Base-by-base conservation (phyloP, 2,888 invertebrate genomes). In the Limenitis arthemis region DNA sequence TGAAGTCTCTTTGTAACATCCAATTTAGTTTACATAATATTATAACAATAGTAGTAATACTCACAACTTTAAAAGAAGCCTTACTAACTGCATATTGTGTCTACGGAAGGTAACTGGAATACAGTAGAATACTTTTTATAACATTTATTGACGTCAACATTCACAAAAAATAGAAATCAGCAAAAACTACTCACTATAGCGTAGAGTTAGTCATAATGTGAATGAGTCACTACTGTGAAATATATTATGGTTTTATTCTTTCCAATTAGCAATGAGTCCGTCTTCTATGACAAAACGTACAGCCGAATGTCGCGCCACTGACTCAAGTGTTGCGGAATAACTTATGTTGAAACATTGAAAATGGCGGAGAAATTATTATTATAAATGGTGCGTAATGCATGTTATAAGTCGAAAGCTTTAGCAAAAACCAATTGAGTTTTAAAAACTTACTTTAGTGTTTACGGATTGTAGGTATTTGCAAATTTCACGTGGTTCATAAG, bases 221-320 rank as follows among this genome's bases (percentile, higher is more conserved):
- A 60, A 64, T 73, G 75, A 77, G 66, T 79, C 75, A 79, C 66
- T 61, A 64, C 59, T 42, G 47, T 63, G 56, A 62, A 59, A 61
- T 61, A 53, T 62, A 47, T 44, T 39, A 42, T 53, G 43, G 37
- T 31, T 30, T 46, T 39, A 31, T 37, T 12, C 53, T 42, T 54
- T 54, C 56, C 57, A 58, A 55, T 59, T 55, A 53, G 55, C 54
- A 47, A 56, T 51, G 52, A 57, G 53, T 54, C 42, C 49, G 54
- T 56, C 47, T 56, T 54, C 53, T 54, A 56, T 67, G 72, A 72
- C 69, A 68, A 72, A 74, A 71, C 69, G 72, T 69, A 67, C 64
- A 67, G 71, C 65, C 71, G 72, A 69, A 74, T 74, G 77, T 71
- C 69, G 62, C 66, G 61, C 60, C 66, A 73, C 73, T 79, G 79